These are phyloP conservation scores for Uloborus plumipes DNA, from an alignment of 2,888 invertebrate genomes.

Conservation along the genomic window DNA sequence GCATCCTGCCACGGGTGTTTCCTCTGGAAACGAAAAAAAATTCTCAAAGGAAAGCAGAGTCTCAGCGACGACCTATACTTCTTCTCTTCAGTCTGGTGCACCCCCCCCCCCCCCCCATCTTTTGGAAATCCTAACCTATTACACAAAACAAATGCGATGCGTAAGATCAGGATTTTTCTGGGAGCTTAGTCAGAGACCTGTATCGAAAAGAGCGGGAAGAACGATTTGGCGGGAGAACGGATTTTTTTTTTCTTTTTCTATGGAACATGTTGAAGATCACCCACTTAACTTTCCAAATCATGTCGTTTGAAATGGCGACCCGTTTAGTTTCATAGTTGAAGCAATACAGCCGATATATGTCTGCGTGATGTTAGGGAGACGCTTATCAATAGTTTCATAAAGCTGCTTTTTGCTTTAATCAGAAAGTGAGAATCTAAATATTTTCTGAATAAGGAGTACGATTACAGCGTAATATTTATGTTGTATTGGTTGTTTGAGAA, in stretches of 20 bases:
- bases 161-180: conserved; percentile 3
- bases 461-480: too few relatives aligned
- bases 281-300: too few relatives aligned
- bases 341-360: too few relatives aligned
- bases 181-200: background rate
- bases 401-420: too few relatives aligned
- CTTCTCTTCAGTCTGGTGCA: conserved; percentile 24
- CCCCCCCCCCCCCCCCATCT: background rate
- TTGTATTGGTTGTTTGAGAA: too few relatives aligned
- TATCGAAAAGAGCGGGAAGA: background rate
- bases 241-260: background rate
- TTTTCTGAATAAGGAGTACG: too few relatives aligned
- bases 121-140: conserved; percentile 20
- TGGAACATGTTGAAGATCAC: too few relatives aligned
- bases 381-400: too few relatives aligned
- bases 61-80: conserved; percentile 33
- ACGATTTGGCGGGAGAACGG: conserved; percentile 4
- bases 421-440: too few relatives aligned
- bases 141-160: conserved; percentile 19
- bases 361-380: too few relatives aligned
- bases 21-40: conserved; percentile 17
- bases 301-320: too few relatives aligned
- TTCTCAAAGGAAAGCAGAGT: background rate
- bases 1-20: conserved; percentile 24
- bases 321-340: too few relatives aligned